Conservation (phyloP, 2,888 invertebrate species). For the Prosapia bicincta region DNA sequence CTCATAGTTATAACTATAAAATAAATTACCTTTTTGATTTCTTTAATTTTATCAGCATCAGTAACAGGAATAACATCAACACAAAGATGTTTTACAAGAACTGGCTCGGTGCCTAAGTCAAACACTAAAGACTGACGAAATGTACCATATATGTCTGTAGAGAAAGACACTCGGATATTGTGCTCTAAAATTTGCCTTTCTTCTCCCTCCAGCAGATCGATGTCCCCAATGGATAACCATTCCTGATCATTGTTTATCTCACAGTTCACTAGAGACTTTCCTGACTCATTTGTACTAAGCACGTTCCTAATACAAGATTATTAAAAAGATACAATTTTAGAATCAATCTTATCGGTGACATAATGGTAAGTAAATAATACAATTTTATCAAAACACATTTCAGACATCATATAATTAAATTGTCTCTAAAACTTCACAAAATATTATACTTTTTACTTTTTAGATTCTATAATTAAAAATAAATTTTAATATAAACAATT, state of each 20-base stretch:
- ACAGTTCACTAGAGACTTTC: constrained; percentile 42
- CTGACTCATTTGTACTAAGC: constrained; percentile 23
- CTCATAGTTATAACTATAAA: too few species aligned
- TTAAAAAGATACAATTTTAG: too few species aligned
- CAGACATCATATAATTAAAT: too few species aligned
- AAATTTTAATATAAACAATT: too few species aligned
- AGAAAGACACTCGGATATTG: constrained; percentile 55
- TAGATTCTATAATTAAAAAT: too few species aligned
- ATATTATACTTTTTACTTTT: too few species aligned
- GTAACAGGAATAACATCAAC: constrained; percentile 71
- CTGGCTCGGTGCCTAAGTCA: constrained; percentile 65
- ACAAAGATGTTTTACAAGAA: constrained; percentile 63
- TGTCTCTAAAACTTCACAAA: too few species aligned
- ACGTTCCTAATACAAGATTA: background rate
- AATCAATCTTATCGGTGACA: too few species aligned
- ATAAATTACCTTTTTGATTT: constrained; percentile 54
- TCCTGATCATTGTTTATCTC: constrained; percentile 54
- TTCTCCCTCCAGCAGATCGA: background rate
- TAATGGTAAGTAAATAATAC: too few species aligned
- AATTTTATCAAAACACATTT: too few species aligned
- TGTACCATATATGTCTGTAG: constrained; percentile 65
- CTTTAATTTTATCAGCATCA: constrained; percentile 61
- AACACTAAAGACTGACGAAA: constrained; percentile 75
- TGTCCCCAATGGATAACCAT: constrained; percentile 44
- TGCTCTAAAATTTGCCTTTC: constrained; percentile 24